A percentile compares a stretch with the other conserved stretches of the same genome.
Conservation (phyloP, 2,113 vertebrate species). For the Rhegmatorhina hoffmannsi region DNA sequence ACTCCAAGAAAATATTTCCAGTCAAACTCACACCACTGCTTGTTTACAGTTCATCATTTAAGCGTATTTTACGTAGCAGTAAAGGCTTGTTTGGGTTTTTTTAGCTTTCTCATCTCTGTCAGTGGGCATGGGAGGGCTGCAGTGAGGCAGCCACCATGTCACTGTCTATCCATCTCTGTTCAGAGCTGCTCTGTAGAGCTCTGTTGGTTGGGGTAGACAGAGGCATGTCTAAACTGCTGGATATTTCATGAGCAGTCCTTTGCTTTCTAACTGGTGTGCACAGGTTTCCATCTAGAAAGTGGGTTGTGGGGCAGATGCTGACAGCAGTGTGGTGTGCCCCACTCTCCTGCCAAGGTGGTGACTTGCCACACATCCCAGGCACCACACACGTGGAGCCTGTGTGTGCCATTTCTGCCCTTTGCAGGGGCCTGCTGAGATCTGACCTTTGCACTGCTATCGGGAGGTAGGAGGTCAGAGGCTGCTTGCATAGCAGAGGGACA, state of each 20-base stretch:
- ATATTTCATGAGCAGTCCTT: background rate
- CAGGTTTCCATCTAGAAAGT: background rate
- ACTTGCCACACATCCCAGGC: fast-evolving
- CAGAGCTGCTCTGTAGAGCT: background rate
- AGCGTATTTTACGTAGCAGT: background rate
- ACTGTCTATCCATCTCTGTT: background rate
- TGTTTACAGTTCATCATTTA: background rate
- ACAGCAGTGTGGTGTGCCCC: fast-evolving
- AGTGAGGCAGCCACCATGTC: background rate
- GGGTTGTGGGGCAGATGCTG: background rate
- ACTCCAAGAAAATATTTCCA: background rate
- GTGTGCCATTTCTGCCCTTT: background rate
- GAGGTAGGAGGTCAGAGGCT: background rate
- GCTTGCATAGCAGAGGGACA: background rate
- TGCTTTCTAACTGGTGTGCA: background rate
- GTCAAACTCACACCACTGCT: background rate
- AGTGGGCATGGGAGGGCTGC: background rate
- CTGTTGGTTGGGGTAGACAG: no score
- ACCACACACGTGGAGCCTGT: background rate
- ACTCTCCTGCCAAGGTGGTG: background rate
- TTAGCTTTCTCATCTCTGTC: background rate
- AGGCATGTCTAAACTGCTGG: fast-evolving
- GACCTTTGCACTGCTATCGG: background rate
- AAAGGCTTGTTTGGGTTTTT: background rate
- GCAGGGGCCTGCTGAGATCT: background rate